Evolutionary conservation across 1,140 invertebrate genomes (phyloP).

Genomic region (Panonychus citri): DNA sequence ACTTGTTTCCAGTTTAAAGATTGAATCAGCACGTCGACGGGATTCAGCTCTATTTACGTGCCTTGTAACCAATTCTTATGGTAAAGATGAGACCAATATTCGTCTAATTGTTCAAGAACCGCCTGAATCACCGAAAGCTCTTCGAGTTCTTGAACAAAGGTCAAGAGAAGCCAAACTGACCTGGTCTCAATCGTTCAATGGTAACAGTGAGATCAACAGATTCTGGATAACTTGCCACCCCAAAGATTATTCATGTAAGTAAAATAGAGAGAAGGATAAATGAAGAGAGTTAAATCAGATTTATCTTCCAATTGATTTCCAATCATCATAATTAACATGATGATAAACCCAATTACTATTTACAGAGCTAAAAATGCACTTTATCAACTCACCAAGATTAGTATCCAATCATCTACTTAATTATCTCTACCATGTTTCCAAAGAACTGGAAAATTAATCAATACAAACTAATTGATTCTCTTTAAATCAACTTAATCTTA

Average conservation of each 20-base stretch:
- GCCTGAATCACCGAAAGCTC: slow-evolving; percentile 21
- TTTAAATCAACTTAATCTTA: too few relatives aligned
- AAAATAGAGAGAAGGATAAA: background rate
- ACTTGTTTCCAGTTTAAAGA: background rate
- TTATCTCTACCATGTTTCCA: too few relatives aligned
- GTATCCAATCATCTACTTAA: too few relatives aligned
- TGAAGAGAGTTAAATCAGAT: background rate
- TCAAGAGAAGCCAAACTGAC: slow-evolving; percentile 38
- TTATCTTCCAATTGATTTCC: background rate
- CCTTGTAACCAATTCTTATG: slow-evolving; percentile 77
- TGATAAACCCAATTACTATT: background rate
- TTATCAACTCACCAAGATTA: too few relatives aligned
- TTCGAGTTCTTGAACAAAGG: slow-evolving; percentile 17
- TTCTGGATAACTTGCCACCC: slow-evolving; percentile 27
- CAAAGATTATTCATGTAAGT: background rate
- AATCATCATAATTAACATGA: background rate
- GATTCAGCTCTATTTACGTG: slow-evolving; percentile 86
- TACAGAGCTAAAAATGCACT: too few relatives aligned
- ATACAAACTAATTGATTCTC: too few relatives aligned
- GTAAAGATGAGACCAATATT: slow-evolving; percentile 79
- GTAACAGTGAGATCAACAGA: slow-evolving; percentile 43
- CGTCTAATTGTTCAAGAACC: slow-evolving; percentile 65
- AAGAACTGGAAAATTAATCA: too few relatives aligned
- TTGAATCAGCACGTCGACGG: slow-evolving; percentile 24
- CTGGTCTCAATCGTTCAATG: slow-evolving; percentile 51